Evolutionary conservation across 2,888 invertebrate genomes (phyloP), one percentile per base, ranked within the genome.

Genomic region (Brachypterus glaber): DNA sequence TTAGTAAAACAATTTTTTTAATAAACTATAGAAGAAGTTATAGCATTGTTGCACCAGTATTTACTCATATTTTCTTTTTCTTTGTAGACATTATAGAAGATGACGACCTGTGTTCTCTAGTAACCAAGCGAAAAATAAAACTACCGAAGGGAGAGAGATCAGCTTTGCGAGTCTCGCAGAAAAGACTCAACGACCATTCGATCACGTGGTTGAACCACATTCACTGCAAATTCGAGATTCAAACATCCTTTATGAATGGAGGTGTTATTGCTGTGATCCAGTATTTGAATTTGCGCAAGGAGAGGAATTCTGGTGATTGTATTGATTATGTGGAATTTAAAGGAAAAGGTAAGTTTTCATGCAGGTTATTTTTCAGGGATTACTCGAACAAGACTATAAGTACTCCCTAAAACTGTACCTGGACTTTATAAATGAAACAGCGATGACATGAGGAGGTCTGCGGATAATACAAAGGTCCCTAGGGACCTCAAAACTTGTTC

Each of bases 211-310:
- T 48, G 2, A 40, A 45, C 16, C 52, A 57, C 34, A 55, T 57
- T 15, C 42, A 48, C 3, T 68, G 67, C 41, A 54, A 47, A 32
- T 64, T 67, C 44, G 47, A 57, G 41, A 56, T 67, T 2, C 51
- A 58, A 35, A 41, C 58, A 0, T 36, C 43, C 2, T 46, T 44
- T 30, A 30, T 33, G 12, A 40, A 37, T 17, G 50, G 49, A 38
- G 70, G 70, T 7, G 47, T 73, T 7, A 65, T 72, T 43, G 71
- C 66, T 13, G 71, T 72, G 3, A 66, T 73, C 31, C 73, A 73
- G 46, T 63, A 59, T 33, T 58, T 73, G 54, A 61, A 62, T 11
- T 58, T 72, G 12, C 57, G 71, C 21, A 55, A n/a, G n/a, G n/a
- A n/a, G n/a, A n/a, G n/a, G n/a, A n/a, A n/a, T n/a, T n/a, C n/a